A percentile compares a stretch with the other conserved stretches of the same genome.
Evolutionary conservation across 2,888 invertebrate genomes (phyloP).

Genomic region (Trilocha varians): DNA sequence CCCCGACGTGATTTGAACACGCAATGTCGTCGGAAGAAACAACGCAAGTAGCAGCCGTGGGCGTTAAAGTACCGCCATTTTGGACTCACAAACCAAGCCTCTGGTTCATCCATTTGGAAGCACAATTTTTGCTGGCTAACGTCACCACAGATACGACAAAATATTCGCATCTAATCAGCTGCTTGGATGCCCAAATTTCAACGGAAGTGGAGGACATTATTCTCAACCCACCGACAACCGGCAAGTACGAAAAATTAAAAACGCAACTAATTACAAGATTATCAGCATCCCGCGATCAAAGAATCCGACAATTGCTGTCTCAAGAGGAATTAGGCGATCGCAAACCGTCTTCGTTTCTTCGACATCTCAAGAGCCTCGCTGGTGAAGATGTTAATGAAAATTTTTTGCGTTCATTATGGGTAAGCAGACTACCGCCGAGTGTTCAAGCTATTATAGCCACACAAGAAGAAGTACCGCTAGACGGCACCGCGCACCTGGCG

Average conservation of each 20-base stretch:
- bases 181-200: conserved; percentile 10
- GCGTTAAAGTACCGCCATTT: neutral
- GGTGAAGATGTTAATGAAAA: conserved; percentile 10
- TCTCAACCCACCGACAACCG: conserved; percentile 9
- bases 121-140: conserved; percentile 14
- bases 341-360: conserved; percentile 14
- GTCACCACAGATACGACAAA: conserved; percentile 16
- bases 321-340: conserved; percentile 17
- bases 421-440: conserved; percentile 9
- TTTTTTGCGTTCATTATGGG: conserved; percentile 13
- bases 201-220: conserved; percentile 17
- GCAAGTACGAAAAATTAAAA: conserved; percentile 9
- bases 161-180: conserved; percentile 12
- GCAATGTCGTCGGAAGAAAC: neutral
- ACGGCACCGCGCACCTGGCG: conserved; percentile 4
- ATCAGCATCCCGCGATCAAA: conserved; percentile 14
- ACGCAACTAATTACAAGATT: conserved; percentile 7
- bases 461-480: conserved; percentile 5
- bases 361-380: conserved; percentile 12
- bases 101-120: conserved; percentile 8
- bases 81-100: neutral
- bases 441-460: conserved; percentile 11
- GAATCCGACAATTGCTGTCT: conserved; percentile 13
- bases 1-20: neutral
- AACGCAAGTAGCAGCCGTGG: neutral